phyloP scores from a whole-genome alignment of 2,888 invertebrate species.

The Drosophila anomelani region DNA sequence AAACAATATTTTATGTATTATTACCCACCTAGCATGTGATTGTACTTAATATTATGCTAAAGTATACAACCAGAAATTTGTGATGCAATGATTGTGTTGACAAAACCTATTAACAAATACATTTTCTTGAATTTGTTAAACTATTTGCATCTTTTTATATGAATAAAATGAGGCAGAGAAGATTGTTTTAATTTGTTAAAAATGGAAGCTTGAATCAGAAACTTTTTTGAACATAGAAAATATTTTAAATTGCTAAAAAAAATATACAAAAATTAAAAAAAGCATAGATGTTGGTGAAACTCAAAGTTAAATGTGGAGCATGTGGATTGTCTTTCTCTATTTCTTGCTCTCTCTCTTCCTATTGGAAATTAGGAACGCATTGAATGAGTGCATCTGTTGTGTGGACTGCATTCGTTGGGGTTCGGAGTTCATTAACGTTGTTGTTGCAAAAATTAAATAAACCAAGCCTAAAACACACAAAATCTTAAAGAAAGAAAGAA shows the following conservation, averaged over 20 bases:
- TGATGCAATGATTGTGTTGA: conserved; percentile 3
- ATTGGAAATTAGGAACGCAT: conserved; percentile 16
- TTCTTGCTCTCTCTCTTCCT: neutral
- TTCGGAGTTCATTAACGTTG: conserved; percentile 19
- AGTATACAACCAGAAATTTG: neutral
- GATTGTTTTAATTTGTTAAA: neutral
- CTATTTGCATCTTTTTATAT: neutral
- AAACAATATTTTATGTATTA: neutral
- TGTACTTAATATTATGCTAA: neutral
- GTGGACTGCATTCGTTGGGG: conserved; percentile 25
- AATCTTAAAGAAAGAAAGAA: conserved; percentile 11
- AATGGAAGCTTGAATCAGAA: neutral
- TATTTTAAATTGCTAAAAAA: no score
- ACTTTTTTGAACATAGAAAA: neutral
- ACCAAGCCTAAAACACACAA: conserved; percentile 29
- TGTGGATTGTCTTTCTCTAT: neutral
- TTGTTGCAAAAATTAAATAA: conserved; percentile 12
- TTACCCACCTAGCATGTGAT: neutral
- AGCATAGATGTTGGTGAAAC: neutral
- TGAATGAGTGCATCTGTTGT: conserved; percentile 10
- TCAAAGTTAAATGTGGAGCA: neutral
- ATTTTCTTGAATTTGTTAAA: neutral
- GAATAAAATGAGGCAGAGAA: neutral
- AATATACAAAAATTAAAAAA: neutral
- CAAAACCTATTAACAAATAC: neutral